Percentiles rank a stretch among this genome's conserved stretches.
Conservation (phyloP, 2,888 invertebrate genomes). For the Auanema sp. region DNA sequence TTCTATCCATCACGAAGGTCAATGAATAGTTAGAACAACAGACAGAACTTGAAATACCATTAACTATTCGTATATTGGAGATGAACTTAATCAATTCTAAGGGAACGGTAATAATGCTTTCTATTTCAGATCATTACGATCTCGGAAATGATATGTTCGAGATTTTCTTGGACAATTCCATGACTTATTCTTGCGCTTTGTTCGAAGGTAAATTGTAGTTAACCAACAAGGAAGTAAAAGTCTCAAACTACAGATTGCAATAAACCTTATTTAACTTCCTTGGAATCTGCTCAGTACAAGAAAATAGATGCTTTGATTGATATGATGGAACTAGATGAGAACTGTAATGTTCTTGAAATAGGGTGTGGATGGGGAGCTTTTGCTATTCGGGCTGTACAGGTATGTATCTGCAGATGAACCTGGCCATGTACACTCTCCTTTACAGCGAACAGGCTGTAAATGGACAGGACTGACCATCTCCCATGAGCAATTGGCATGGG, state of each 20-base stretch:
- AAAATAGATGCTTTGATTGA: constrained; percentile 49
- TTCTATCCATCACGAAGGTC: background rate
- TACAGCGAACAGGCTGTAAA: constrained; percentile 38
- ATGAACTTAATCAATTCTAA: background rate
- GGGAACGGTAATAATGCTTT: background rate
- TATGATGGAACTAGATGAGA: constrained; percentile 30
- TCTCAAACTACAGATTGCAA: background rate
- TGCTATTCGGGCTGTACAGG: constrained; percentile 49
- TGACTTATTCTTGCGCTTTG: constrained; percentile 56
- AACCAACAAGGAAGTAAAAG: background rate
- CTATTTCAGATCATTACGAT: constrained; percentile 48
- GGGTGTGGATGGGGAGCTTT: constrained; percentile 58
- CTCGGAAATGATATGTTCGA: constrained; percentile 59
- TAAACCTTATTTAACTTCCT: background rate
- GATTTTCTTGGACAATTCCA: constrained; percentile 51
- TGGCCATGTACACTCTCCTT: background rate
- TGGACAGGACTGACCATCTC: constrained; percentile 60
- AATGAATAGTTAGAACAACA: no score
- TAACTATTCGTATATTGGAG: background rate
- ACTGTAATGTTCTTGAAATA: constrained; percentile 55
- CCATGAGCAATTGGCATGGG: constrained; percentile 50
- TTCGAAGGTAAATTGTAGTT: constrained; percentile 34
- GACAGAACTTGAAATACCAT: no score
- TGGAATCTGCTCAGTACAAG: constrained; percentile 39
- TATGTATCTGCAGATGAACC: background rate